Evolutionary conservation across 2,113 vertebrate species (phyloP).

Genomic region (Nesospiza acunhae): DNA sequence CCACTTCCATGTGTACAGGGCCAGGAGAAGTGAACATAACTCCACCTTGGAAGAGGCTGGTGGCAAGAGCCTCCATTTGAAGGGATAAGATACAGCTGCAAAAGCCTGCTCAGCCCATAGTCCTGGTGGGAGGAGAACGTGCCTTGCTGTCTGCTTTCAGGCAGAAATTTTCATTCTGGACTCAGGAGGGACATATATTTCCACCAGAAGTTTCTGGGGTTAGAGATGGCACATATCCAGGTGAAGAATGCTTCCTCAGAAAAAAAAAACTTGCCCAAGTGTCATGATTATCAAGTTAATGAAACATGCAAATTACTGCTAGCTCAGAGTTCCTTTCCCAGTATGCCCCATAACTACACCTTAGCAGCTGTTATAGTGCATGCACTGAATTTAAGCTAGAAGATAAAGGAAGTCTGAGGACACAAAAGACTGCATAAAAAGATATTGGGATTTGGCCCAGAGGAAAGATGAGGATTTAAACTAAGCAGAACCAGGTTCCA

Average conservation of each 20-base stretch:
- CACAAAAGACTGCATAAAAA: constrained; percentile 4
- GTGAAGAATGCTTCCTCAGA: constrained; percentile 21
- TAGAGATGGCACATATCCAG: not conserved
- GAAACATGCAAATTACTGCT: constrained; percentile 50
- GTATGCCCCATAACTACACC: not conserved
- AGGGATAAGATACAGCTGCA: not conserved
- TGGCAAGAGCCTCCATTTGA: not conserved
- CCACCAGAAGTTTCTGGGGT: not conserved
- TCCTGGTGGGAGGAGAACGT: rapidly evolving
- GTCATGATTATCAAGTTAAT: constrained; percentile 56
- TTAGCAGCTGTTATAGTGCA: not conserved
- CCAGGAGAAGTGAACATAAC: not conserved
- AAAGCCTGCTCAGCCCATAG: not conserved
- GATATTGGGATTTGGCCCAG: not conserved
- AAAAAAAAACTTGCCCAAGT: not conserved
- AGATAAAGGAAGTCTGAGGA: constrained; percentile 20
- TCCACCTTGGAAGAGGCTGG: not conserved
- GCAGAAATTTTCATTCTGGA: not conserved
- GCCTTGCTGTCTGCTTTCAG: rapidly evolving
- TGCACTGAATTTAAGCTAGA: not conserved
- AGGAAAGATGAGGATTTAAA: constrained; percentile 15
- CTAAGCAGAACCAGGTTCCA: not conserved
- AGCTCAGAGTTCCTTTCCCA: constrained; percentile 30
- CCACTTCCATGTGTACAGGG: not conserved
- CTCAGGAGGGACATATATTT: not conserved